Conservation (phyloP, 1,140 invertebrate species). For the Sycophila sp. region DNA sequence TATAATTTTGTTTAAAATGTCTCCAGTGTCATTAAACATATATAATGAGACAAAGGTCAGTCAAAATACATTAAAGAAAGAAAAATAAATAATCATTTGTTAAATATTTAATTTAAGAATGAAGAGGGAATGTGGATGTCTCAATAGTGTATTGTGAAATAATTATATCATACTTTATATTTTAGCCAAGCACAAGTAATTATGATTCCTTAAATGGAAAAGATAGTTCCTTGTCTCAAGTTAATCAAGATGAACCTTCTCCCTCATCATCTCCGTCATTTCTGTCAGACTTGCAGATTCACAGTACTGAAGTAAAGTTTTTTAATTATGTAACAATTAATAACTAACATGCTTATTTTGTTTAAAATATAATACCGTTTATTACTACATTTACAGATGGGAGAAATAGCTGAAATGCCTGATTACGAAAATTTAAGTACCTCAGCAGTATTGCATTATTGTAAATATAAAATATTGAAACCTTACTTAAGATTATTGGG, state of each 20-base stretch:
- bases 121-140: too few relatives aligned
- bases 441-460: constrained; percentile 79
- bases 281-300: constrained; percentile 57
- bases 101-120: too few relatives aligned
- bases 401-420: constrained; percentile 73
- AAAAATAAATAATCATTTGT: too few relatives aligned
- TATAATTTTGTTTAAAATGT: neutral
- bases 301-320: constrained; percentile 61
- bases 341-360: too few relatives aligned
- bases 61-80: neutral
- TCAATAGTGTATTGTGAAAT: constrained; percentile 3
- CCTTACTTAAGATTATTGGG: constrained; percentile 79
- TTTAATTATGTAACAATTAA: too few relatives aligned
- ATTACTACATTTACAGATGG: constrained; percentile 67
- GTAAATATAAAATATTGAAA: constrained; percentile 80
- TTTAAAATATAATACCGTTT: too few relatives aligned
- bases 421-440: constrained; percentile 75
- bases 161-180: constrained; percentile 32
- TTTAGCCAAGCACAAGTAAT: constrained; percentile 48
- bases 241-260: constrained; percentile 47
- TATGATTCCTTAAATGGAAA: constrained; percentile 47
- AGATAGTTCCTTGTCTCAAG: constrained; percentile 41
- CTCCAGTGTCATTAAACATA: neutral
- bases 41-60: neutral
- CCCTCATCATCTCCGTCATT: constrained; percentile 52